Conservation (phyloP, 2,888 invertebrate genomes). For the Hirtodrosophila trivittata region DNA sequence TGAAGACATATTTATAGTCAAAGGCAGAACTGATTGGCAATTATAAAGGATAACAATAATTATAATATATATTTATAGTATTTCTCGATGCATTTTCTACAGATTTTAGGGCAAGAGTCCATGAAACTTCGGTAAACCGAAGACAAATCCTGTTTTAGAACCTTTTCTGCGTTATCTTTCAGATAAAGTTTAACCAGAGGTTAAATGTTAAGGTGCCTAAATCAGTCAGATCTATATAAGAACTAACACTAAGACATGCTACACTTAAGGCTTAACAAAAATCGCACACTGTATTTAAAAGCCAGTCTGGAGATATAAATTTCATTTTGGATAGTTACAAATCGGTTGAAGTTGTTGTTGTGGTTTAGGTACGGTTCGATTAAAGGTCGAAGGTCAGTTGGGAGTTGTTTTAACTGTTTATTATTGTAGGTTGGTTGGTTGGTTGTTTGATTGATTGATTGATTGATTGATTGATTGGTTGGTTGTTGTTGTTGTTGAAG, state of each 20-base stretch:
- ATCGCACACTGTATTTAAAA: constrained; percentile 31
- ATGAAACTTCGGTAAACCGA: not conserved
- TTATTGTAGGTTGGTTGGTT: constrained; percentile 29
- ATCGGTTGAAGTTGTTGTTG: not conserved
- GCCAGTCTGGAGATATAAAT: constrained; percentile 32
- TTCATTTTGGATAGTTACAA: constrained; percentile 11
- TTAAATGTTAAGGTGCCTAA: not conserved
- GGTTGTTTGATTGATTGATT: constrained; percentile 18
- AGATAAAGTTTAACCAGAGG: too few species aligned
- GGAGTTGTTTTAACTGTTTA: constrained; percentile 14
- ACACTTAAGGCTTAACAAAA: constrained; percentile 41
- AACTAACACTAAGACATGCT: constrained; percentile 39
- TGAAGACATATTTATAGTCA: too few species aligned
- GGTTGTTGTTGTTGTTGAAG: constrained; percentile 38
- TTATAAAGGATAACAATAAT: too few species aligned
- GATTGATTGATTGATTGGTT: constrained; percentile 3
- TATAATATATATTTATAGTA: too few species aligned
- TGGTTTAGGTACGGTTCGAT: constrained; percentile 29
- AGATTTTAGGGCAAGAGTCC: too few species aligned
- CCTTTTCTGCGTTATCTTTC: too few species aligned
- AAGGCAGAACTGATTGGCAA: too few species aligned
- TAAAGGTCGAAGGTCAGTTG: constrained; percentile 37
- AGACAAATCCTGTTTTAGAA: too few species aligned
- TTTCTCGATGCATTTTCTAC: too few species aligned
- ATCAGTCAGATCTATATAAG: not conserved